Evolutionary conservation across 2,888 invertebrate species (phyloP).

Genomic region (Strigamia maritima): DNA sequence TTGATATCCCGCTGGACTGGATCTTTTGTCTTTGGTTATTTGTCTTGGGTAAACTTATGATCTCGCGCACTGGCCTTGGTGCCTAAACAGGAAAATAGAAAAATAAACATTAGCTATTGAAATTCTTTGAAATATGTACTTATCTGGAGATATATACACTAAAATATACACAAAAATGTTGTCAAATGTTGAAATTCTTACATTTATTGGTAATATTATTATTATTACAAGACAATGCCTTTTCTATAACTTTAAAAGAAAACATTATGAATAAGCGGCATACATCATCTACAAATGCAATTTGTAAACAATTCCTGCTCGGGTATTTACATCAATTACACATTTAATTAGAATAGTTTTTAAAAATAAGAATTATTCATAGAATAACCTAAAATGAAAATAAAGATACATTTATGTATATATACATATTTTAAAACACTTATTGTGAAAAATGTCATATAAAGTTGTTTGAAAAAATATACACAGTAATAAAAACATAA

Average conservation of each 20-base stretch:
- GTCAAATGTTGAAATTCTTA: too few species aligned
- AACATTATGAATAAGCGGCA: not conserved
- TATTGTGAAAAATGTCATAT: not conserved
- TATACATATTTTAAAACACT: not conserved
- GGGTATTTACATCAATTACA: not conserved
- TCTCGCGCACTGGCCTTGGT: too few species aligned
- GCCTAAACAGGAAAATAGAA: too few species aligned
- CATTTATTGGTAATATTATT: not conserved
- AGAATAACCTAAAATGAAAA: not conserved
- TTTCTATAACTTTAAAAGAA: not conserved
- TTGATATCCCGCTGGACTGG: too few species aligned
- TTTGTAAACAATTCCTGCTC: not conserved
- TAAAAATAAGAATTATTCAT: not conserved
- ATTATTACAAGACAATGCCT: not conserved
- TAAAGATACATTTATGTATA: not conserved
- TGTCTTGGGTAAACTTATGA: too few species aligned
- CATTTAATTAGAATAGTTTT: not conserved
- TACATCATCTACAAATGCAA: not conserved
- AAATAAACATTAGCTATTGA: too few species aligned
- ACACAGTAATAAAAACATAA: not conserved
- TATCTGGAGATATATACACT: too few species aligned
- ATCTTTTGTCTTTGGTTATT: too few species aligned
- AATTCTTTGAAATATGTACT: too few species aligned
- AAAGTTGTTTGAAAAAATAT: constrained; percentile 4
- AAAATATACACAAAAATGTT: too few species aligned